Evolutionary conservation across 1,140 invertebrate species (phyloP), one percentile per base, ranked within the genome.

Genomic region (Drosophila baimaii): DNA sequence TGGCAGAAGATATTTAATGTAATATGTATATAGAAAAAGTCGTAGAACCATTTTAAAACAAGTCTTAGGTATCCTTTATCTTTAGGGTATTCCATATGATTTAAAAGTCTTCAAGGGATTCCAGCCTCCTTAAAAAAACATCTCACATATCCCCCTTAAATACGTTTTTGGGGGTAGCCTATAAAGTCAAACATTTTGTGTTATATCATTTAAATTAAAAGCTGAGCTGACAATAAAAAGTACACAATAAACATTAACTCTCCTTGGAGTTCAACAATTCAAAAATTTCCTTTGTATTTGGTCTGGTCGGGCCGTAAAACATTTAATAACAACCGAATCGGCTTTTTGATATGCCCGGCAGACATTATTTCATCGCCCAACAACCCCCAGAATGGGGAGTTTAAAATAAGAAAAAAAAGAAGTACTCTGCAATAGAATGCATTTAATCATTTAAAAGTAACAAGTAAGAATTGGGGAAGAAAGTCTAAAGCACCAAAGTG

Each of bases 151-250:
- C 29, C 51, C 12, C 31, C 19, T 2, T 5, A 35, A 46, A 23
- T 15, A 10, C 12, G 2, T 27, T 33, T 3, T 33, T 3, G 39
- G 52, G 74, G 61, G 58, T 39, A 39, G 65, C 56, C 64, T 73
- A 77, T 77, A 88, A 89, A 83, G 66, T 63, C 39, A 57, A 75
- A 81, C 57, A 58, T 72, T 81, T 79, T 58, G 69, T 71, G 59
- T 68, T 79, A 72, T 86, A 79, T 86, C 84, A 88, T 88, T 88
- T 88, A 88, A 88, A 88, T 88, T 88, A 88, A 88, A 88, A 78
- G 84, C 84, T 49, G 33, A 78, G 77, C 84, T 80, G 80, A 84
- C 85, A 89, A 89, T 88, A 88, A 88, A 89, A 88, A 64, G 61
- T 51, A 76, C 43, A 63, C 70, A 61, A 59, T 54, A 69, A 77